Evolutionary conservation across 2,888 invertebrate genomes (phyloP).

Genomic region (Steinernema hermaphroditum): DNA sequence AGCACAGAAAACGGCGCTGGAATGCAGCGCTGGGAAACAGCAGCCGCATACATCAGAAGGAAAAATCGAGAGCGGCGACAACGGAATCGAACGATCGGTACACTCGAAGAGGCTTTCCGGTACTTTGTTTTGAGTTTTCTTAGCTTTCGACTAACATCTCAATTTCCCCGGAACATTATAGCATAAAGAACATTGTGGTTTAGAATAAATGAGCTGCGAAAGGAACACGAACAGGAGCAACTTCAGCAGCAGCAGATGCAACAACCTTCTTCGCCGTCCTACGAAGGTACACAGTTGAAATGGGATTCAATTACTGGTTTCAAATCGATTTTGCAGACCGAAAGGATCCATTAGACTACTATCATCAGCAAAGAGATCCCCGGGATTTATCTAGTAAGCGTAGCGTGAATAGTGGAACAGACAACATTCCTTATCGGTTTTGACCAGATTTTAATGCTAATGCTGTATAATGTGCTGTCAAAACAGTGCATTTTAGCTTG

Average conservation of each 20-base stretch:
- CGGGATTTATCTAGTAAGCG: constrained; percentile 4
- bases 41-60: constrained; percentile 60
- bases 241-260: background rate
- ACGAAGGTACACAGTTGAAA: constrained; percentile 9
- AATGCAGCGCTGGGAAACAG: constrained; percentile 56
- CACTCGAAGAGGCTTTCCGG: constrained; percentile 53
- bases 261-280: constrained; percentile 18
- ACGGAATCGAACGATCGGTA: constrained; percentile 61
- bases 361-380: constrained; percentile 5
- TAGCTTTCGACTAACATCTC: constrained; percentile 36
- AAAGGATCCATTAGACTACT: constrained; percentile 20
- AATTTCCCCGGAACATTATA: background rate
- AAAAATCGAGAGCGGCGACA: constrained; percentile 62
- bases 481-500: too few species aligned
- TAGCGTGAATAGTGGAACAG: too few species aligned
- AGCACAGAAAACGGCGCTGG: constrained; percentile 35
- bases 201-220: constrained; percentile 16
- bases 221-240: background rate
- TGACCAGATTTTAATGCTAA: too few species aligned
- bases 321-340: background rate
- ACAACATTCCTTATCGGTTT: too few species aligned
- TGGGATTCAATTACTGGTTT: background rate
- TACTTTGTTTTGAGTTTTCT: constrained; percentile 35
- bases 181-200: background rate
- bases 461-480: too few species aligned